phyloP scores from a whole-genome alignment of 2,797 vertebrate species.

The Picus viridis region DNA sequence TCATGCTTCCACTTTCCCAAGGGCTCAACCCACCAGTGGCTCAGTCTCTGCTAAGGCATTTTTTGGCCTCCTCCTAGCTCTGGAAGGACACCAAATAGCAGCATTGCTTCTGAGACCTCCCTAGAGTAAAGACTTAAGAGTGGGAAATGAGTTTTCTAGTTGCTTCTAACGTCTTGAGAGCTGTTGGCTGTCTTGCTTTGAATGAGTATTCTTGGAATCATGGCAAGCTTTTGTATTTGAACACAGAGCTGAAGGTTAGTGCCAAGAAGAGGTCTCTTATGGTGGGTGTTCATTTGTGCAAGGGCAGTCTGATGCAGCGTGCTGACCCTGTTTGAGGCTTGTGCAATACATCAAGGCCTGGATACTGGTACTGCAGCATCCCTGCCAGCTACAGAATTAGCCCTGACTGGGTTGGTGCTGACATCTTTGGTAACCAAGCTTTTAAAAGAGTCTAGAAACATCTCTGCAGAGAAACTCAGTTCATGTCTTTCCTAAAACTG shows the following conservation, averaged over 20 bases:
- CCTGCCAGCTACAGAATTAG: not conserved
- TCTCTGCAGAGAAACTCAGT: not conserved
- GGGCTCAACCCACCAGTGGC: not conserved
- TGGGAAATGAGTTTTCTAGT: conserved; percentile 16
- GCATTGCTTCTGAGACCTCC: not conserved
- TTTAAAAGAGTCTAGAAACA: not conserved
- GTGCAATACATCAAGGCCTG: not conserved
- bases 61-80: not conserved
- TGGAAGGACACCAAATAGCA: conserved; percentile 39
- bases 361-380: not conserved
- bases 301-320: not conserved
- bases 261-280: not conserved
- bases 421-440: not conserved
- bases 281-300: not conserved
- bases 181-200: conserved; percentile 2
- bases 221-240: not conserved
- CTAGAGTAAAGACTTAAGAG: not conserved
- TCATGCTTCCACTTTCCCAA: not conserved
- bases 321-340: not conserved
- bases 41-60: not conserved
- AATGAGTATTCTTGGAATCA: not conserved
- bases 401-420: not conserved
- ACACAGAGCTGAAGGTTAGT: not conserved
- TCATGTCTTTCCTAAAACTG: not conserved
- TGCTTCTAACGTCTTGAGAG: not conserved